phyloP scores from a whole-genome alignment of 1,140 invertebrate species.

The Drosophila insularis region DNA sequence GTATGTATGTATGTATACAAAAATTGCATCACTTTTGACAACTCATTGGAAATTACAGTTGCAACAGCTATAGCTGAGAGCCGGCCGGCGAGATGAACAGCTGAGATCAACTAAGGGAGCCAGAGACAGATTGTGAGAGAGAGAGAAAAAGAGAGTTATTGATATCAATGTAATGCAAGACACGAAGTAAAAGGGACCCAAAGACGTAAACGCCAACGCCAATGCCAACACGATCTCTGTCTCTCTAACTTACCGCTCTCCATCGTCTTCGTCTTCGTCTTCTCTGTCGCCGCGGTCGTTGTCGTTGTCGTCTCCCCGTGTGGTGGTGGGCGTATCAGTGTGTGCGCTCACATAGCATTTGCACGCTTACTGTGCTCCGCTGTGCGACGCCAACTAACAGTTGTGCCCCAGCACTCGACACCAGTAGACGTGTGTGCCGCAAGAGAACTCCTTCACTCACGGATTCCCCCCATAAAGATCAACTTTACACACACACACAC shows the following conservation, averaged over 20 bases:
- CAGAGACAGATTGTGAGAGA: slow-evolving; percentile 11
- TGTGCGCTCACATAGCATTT: slow-evolving; percentile 14
- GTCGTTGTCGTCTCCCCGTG: slow-evolving; percentile 1
- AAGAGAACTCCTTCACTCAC: background rate
- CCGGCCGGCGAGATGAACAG: slow-evolving; percentile 13
- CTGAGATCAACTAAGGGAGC: background rate
- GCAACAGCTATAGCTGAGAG: background rate
- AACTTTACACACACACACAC: no score
- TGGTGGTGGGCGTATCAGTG: slow-evolving; percentile 18
- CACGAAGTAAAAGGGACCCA: slow-evolving; percentile 29
- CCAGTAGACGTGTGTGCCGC: slow-evolving; percentile 57
- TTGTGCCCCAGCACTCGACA: slow-evolving; percentile 69
- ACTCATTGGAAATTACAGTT: slow-evolving; percentile 2
- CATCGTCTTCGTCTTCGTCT: slow-evolving; percentile 42
- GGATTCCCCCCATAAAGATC: background rate
- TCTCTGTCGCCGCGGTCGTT: slow-evolving; percentile 45
- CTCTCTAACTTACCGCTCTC: no score
- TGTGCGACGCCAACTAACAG: slow-evolving; percentile 57
- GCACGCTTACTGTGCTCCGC: slow-evolving; percentile 40
- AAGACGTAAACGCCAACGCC: background rate
- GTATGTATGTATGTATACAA: background rate
- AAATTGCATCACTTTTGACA: background rate
- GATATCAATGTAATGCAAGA: slow-evolving; percentile 7
- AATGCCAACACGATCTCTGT: background rate
- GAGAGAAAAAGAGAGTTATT: slow-evolving; percentile 5